Conservation (phyloP, 2,797 vertebrate genomes). For the Microchirus variegatus region DNA sequence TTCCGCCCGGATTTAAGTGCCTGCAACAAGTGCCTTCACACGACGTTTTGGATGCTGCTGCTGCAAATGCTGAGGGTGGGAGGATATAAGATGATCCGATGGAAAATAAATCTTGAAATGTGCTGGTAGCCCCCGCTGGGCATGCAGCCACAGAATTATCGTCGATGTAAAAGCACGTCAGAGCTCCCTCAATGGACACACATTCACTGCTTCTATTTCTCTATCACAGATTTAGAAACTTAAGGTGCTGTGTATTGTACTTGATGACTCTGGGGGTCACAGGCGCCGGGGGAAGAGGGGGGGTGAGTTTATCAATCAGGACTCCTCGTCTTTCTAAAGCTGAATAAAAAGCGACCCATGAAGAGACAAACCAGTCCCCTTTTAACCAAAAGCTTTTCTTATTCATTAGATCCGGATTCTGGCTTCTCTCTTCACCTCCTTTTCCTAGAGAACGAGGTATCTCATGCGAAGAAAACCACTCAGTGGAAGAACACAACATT, state of each 20-base stretch:
- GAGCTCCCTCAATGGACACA: conserved; percentile 85
- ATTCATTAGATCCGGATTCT: conserved; percentile 82
- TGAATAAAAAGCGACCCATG: conserved; percentile 83
- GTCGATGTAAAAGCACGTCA: conserved; percentile 84
- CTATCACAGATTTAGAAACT: conserved; percentile 83
- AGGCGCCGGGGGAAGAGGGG: conserved; percentile 82
- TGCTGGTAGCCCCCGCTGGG: conserved; percentile 77
- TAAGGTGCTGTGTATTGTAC: conserved; percentile 80
- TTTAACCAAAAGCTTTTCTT: conserved; percentile 80
- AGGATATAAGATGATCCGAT: conserved; percentile 51
- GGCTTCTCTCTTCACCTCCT: conserved; percentile 74
- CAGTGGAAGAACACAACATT: conserved; percentile 50
- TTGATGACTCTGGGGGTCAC: conserved; percentile 89
- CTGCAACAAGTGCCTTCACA: conserved; percentile 90
- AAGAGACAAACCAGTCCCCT: conserved; percentile 83
- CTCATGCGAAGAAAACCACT: conserved; percentile 68
- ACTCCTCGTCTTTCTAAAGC: conserved; percentile 84
- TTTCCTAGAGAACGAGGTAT: conserved; percentile 60
- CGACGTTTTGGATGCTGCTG: conserved; percentile 81
- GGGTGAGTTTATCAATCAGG: conserved; percentile 90
- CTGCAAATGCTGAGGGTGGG: conserved; percentile 68
- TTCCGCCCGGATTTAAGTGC: conserved; percentile 74
- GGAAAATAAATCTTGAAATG: conserved; percentile 82
- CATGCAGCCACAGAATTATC: conserved; percentile 82
- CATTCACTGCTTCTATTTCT: conserved; percentile 85